phyloP scores from a whole-genome alignment of 2,888 invertebrate species.

The Trilocha varians region DNA sequence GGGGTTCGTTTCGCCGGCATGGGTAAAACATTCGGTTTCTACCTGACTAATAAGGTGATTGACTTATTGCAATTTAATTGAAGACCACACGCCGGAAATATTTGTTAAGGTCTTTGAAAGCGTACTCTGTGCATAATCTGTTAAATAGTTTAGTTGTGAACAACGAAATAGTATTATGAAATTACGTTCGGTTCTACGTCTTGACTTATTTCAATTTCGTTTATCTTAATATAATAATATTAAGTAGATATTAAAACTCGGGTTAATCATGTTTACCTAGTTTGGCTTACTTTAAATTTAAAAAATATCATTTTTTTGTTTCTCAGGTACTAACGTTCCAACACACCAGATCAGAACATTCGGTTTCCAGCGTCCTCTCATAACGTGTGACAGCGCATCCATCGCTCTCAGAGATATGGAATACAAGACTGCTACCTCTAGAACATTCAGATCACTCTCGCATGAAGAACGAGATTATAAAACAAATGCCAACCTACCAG shows the following conservation, averaged over 20 bases:
- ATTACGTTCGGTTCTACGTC: too few species aligned
- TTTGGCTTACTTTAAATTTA: slow-evolving; percentile 11
- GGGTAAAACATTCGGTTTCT: slow-evolving; percentile 16
- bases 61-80: slow-evolving; percentile 52
- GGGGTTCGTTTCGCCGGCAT: slow-evolving; percentile 35
- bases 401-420: slow-evolving; percentile 68
- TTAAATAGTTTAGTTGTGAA: too few species aligned
- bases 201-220: slow-evolving; percentile 1
- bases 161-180: too few species aligned
- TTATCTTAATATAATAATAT: neutral
- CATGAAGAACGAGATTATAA: slow-evolving; percentile 76
- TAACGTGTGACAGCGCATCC: slow-evolving; percentile 67
- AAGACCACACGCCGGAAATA: slow-evolving; percentile 30
- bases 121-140: too few species aligned
- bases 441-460: slow-evolving; percentile 72
- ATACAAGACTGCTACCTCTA: slow-evolving; percentile 69
- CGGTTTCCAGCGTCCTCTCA: slow-evolving; percentile 79
- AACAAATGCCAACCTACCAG: slow-evolving; percentile 70
- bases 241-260: neutral
- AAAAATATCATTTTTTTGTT: slow-evolving; percentile 8
- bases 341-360: slow-evolving; percentile 82
- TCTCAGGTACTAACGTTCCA: slow-evolving; percentile 70
- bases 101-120: neutral
- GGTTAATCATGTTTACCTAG: neutral
- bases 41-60: slow-evolving; percentile 62